Base-by-base conservation (phyloP, 2,888 invertebrate genomes). In the Limnephilus rhombicus region DNA sequence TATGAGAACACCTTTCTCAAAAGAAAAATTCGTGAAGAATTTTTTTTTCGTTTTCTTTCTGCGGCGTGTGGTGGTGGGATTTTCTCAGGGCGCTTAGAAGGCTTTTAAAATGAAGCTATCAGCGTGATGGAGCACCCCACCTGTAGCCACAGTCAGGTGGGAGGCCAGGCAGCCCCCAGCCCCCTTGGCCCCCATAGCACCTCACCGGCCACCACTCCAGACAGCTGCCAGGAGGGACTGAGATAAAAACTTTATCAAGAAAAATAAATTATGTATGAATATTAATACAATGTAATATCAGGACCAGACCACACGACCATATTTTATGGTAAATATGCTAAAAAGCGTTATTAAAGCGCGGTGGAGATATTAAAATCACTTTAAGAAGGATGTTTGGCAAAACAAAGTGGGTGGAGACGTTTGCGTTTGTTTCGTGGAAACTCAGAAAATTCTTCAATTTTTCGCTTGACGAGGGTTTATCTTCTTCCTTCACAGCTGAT, bases 231-330 rank as follows among this genome's bases (percentile, higher is more conserved):
- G 45, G 92, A 82, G 89, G 90, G 89, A 91, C 80, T 29, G 85
- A 92, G 93, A 93, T 93, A 93, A 93, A 93, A 93, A 91, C 92
- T 93, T 92, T 91, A 49, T 83, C 45, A 91, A 90, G 92, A 92
- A 93, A 93, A 93, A 93, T 93, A 93, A 93, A 93, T 93, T 93
- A 93, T 92, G 93, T 92, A 93, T 93, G 93, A 93, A 93, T 93
- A 93, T 93, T 93, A 93, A 93, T 93, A 93, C 89, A 90, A 92
- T 91, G 93, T 93, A 93, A 93, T 93, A 93, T 93, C 92, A 90
- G 89, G 88, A 92, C 85, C 91, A 91, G 88, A 91, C 92, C 91
- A 91, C 89, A 24, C 92, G 90, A 89, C 93, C 90, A 93, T 93
- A 93, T 92, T 93, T 93, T 93, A 93, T 92, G 92, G 91, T 92